Base-by-base conservation (phyloP, 2,797 vertebrate species). In the Hipposideros larvatus region DNA sequence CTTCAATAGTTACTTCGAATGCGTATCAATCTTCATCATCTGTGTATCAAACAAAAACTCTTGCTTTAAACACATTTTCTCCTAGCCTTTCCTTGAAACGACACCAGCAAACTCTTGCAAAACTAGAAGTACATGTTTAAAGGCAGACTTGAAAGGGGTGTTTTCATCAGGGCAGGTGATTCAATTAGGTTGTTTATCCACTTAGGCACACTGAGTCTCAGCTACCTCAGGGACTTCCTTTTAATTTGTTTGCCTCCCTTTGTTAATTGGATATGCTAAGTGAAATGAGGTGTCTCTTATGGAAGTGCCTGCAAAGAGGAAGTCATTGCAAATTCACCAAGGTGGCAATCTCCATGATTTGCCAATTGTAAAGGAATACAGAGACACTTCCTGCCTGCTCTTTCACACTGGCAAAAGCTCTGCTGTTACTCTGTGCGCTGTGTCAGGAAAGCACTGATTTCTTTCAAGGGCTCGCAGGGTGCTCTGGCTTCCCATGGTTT, bases 201-300 rank as follows among this genome's bases (percentile, higher is more conserved):
- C 82, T 83, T 86, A 61, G 90, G 63, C 59, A 5, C 65, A 18
- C 21, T 0, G 21, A 63, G 37, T 26, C 78, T 85, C 26, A 1
- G 31, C 77, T 68, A 90, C 92, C 80, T 46, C n/a, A 3, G 96
- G 89, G 93, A 96, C 79, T 94, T 51, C 86, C 88, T 90, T 95
- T 94, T 77, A 93, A 95, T 97, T 74, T 95, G 90, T 94, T 97
- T 93, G 57, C 94, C 87, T 94, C 79, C 57, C 90, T 97, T 66
- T 77, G 57, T 91, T 96, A 95, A 96, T 90, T 90, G 93, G 87
- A 70, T 94, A 87, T 82, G 53, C 83, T 79, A 31, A 95, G 93
- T 86, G 87, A 95, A 96, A 95, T 79, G 93, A 84, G 82, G 21
- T 74, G 55, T 71, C 74, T 70, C 89, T 85, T 77, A 31, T 11